Base-by-base conservation (phyloP, 2,797 vertebrate species). In the Fistularia tabacaria region DNA sequence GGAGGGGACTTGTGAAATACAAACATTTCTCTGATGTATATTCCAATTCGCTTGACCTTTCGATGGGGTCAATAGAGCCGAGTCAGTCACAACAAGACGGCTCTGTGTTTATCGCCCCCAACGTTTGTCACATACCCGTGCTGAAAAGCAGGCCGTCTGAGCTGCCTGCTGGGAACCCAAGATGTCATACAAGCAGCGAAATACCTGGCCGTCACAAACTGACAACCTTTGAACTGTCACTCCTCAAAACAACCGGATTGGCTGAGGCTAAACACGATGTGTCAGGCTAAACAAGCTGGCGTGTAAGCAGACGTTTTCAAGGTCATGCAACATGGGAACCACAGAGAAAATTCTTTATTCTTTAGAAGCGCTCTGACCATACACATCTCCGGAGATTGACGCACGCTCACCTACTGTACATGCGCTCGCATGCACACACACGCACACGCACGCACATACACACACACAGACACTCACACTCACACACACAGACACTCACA, bases 201-300 rank as follows among this genome's bases (percentile, higher is more conserved):
- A 81, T 79, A 75, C 80, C 83, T 66, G 78, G 65, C 64, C 78
- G 62, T 83, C 70, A 78, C 57, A 76, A 67, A 51, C 74, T 64
- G 75, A 66, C 83, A 82, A 84, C 79, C 84, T 90, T 88, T 90
- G 85, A 89, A 86, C 82, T 80, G 87, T 84, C 84, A 87, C 69
- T 78, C 60, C 66, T 65, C 38, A 1, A 61, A 76, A 71, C 43
- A 25, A 25, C 25, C 5, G 25, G 48, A 59, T 67, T 66, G 66
- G 44, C 49, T 0, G 54, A 75, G 66, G 65, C 71, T 70, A 64
- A 83, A 70, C 76, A 79, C 75, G 78, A 82, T 36, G 44, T 75
- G 81, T 84, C 79, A 73, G 71, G 63, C 64, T 54, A 74, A 84
- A 82, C 67, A 77, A 73, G 72, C 64, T 84, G 77, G 68, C 77